Conservation (phyloP, 2,113 vertebrate species). For the Oreochromis tanganicae region DNA sequence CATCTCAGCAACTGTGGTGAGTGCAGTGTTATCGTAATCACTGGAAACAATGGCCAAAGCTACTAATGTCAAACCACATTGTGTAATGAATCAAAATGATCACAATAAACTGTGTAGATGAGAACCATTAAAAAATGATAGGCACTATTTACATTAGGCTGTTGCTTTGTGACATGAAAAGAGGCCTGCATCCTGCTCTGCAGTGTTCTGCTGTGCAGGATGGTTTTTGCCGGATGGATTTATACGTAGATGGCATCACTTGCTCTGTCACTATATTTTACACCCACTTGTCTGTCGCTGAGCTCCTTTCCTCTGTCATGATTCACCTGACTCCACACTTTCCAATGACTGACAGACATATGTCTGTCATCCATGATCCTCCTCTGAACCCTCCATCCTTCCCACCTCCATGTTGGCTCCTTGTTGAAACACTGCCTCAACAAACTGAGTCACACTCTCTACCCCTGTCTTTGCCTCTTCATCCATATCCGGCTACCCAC, state of each 20-base stretch:
- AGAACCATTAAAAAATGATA: not conserved
- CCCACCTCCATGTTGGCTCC: constrained; percentile 3
- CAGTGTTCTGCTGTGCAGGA: not conserved
- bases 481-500: constrained; percentile 22
- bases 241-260: constrained; percentile 16
- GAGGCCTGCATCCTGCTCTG: not conserved
- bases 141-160: not conserved
- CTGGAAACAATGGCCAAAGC: not conserved
- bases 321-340: constrained; percentile 26
- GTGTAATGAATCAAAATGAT: not conserved
- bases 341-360: constrained; percentile 23
- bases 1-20: not conserved
- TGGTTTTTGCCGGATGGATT: not conserved
- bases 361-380: constrained; percentile 1
- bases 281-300: not conserved
- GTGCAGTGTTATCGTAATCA: not conserved
- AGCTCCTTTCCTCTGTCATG: not conserved
- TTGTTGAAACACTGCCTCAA: constrained; percentile 34
- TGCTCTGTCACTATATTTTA: constrained; percentile 27
- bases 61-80: not conserved
- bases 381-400: not conserved
- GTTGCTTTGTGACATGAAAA: not conserved
- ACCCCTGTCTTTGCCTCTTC: constrained; percentile 56
- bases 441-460: constrained; percentile 56
- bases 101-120: not conserved